A percentile compares a stretch with the other conserved stretches of the same genome.
Evolutionary conservation across 2,888 invertebrate species (phyloP).

Genomic region (Adelognathus sp.): DNA sequence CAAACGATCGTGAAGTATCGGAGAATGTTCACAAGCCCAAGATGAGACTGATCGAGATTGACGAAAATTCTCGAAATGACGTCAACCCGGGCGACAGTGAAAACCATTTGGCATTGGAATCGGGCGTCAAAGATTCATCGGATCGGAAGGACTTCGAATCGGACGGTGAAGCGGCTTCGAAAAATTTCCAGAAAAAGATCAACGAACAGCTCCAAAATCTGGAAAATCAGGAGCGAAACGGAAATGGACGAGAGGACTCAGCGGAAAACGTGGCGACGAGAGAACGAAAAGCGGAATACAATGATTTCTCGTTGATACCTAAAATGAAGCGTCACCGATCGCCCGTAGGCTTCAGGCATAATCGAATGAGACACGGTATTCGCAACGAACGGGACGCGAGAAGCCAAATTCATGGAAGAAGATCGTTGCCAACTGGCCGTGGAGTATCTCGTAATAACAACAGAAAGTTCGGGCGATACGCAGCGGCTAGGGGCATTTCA

Average conservation of each 20-base stretch:
- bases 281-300: not conserved
- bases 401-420: constrained; percentile 10
- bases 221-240: not conserved
- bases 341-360: constrained; percentile 3
- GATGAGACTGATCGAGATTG: not conserved
- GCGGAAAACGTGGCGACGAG: not conserved
- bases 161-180: not conserved
- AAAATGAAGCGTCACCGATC: constrained; percentile 19
- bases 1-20: not conserved
- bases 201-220: not conserved
- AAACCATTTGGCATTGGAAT: not conserved
- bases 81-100: not conserved
- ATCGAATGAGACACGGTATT: not conserved
- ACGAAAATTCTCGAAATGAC: not conserved
- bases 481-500: not conserved
- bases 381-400: not conserved
- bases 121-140: not conserved
- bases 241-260: not conserved
- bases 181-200: constrained; percentile 9
- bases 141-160: not conserved
- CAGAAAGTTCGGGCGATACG: constrained; percentile 2
- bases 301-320: not conserved
- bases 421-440: constrained; percentile 1
- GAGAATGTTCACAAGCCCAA: not conserved
- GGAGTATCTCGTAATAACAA: not conserved